These are phyloP conservation scores for Illadopsis cleaveri DNA, from an alignment of 2,113 vertebrate species.

Conservation along the genomic window DNA sequence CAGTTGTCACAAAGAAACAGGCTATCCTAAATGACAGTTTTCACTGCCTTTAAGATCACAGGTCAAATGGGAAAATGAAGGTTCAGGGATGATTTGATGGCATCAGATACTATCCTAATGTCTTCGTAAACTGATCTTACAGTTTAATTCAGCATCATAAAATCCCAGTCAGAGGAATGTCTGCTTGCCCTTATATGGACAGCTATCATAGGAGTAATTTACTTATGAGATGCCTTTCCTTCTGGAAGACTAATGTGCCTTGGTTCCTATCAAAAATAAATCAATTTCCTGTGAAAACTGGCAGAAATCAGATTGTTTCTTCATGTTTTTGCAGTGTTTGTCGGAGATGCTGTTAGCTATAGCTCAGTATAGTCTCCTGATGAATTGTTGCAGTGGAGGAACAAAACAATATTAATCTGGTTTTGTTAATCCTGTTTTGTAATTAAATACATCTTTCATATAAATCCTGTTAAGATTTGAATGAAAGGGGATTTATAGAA, in stretches of 20 bases:
- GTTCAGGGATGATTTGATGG: neutral
- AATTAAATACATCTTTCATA: slow-evolving; percentile 67
- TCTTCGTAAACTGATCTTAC: neutral
- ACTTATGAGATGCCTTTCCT: slow-evolving; percentile 39
- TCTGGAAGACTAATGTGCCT: neutral
- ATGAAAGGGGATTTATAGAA: slow-evolving; percentile 57
- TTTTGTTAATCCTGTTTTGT: slow-evolving; percentile 63
- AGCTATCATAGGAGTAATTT: slow-evolving; percentile 5
- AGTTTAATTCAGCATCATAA: slow-evolving; percentile 45
- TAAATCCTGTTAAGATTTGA: slow-evolving; percentile 54
- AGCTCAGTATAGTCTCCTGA: slow-evolving; percentile 13
- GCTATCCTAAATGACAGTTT: slow-evolving; percentile 6
- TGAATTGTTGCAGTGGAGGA: slow-evolving; percentile 24
- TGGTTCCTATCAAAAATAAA: slow-evolving; percentile 24
- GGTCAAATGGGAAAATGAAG: slow-evolving; percentile 45
- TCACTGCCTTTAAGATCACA: slow-evolving; percentile 15
- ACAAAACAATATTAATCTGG: slow-evolving; percentile 59
- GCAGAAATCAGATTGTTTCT: neutral
- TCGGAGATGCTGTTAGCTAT: neutral
- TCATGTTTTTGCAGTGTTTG: neutral
- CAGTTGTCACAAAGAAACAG: slow-evolving; percentile 38
- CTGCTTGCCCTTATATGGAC: slow-evolving; percentile 15
- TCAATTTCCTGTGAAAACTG: slow-evolving; percentile 44
- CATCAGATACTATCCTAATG: neutral
- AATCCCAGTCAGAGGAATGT: neutral